Evolutionary conservation across 2,888 invertebrate genomes (phyloP).

Genomic region (Crepidodera aurea): DNA sequence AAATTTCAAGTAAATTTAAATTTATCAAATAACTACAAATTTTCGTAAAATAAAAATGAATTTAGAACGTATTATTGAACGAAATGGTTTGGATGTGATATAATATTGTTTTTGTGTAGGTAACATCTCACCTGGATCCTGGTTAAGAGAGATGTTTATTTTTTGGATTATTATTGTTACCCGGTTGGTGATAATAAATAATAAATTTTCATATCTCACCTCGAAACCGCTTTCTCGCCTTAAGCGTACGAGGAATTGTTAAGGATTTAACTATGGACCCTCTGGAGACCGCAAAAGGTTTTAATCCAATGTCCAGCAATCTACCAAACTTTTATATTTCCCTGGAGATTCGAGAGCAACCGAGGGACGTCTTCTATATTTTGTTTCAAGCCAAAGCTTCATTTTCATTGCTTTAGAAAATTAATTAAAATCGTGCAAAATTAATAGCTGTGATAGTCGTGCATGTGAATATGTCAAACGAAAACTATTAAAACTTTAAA

Average conservation of each 20-base stretch:
- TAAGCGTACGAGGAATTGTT: slow-evolving; percentile 48
- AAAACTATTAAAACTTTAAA: too few relatives aligned
- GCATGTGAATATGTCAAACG: too few relatives aligned
- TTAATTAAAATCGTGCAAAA: slow-evolving; percentile 19
- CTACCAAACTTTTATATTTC: slow-evolving; percentile 56
- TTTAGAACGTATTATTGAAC: too few relatives aligned
- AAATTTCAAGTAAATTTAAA: too few relatives aligned
- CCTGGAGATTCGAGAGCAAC: slow-evolving; percentile 42
- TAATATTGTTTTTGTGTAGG: too few relatives aligned
- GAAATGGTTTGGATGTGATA: too few relatives aligned
- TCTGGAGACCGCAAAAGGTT: slow-evolving; percentile 48
- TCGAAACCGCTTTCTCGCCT: not conserved
- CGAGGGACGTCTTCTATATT: slow-evolving; percentile 23
- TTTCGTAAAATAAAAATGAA: too few relatives aligned
- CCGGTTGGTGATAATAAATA: not conserved
- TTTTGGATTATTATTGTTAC: not conserved
- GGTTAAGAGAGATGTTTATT: too few relatives aligned
- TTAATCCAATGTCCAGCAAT: slow-evolving; percentile 56
- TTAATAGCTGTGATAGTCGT: too few relatives aligned
- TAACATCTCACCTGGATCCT: too few relatives aligned
- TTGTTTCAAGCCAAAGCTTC: slow-evolving; percentile 22
- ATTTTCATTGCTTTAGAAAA: slow-evolving; percentile 28
- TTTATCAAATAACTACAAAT: too few relatives aligned
- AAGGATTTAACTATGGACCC: slow-evolving; percentile 52
- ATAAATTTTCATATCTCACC: not conserved